These are phyloP conservation scores for Calidris pygmaea DNA, from an alignment of 2,113 vertebrate species.

Conservation along the genomic window DNA sequence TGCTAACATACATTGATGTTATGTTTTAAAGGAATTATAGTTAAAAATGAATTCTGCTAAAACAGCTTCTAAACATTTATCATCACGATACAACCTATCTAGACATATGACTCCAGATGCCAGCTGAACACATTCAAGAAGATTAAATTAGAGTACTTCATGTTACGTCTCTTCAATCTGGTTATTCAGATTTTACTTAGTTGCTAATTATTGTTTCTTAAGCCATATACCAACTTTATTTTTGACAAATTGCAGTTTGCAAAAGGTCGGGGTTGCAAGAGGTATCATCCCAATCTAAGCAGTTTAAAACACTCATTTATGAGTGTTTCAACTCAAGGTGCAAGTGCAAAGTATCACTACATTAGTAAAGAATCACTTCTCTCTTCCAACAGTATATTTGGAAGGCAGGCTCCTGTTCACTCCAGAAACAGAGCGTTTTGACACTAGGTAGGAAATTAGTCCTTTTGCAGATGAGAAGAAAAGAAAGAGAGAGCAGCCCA, in stretches of 20 bases:
- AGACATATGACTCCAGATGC: neutral
- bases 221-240: neutral
- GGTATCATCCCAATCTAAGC: neutral
- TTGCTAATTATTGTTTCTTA: neutral
- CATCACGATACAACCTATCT: neutral
- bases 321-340: neutral
- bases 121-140: neutral
- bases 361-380: neutral
- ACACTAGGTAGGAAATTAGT: neutral
- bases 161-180: neutral
- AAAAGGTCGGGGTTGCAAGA: neutral
- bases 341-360: neutral
- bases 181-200: neutral
- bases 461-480: neutral
- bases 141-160: neutral
- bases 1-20: neutral
- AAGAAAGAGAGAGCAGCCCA: neutral
- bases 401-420: neutral
- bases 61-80: neutral
- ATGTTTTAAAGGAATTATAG: neutral
- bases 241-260: neutral
- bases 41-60: neutral
- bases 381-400: neutral
- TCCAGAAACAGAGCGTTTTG: neutral
- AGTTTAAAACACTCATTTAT: neutral